phyloP scores from a whole-genome alignment of 1,140 invertebrate genomes.

The Nymphalis io region DNA sequence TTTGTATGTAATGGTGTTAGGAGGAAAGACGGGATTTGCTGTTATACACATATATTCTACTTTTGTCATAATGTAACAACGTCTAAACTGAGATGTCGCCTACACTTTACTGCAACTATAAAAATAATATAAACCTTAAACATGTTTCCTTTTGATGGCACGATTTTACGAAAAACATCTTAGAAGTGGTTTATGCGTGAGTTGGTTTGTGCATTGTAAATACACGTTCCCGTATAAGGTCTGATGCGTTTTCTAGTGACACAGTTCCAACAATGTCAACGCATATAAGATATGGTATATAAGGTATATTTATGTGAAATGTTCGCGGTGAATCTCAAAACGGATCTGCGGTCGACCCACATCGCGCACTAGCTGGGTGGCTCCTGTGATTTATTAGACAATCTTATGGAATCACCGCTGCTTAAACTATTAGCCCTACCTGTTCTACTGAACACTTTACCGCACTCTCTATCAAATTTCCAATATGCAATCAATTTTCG shows the following conservation, averaged over 20 bases:
- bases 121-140: conserved; percentile 5
- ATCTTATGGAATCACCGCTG: conserved; percentile 36
- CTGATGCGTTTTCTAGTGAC: conserved; percentile 28
- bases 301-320: conserved; percentile 33
- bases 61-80: not conserved
- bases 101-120: not conserved
- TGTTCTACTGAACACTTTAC: conserved; percentile 23
- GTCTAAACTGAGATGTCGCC: not conserved
- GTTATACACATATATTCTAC: conserved; percentile 16
- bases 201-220: conserved; percentile 8
- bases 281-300: conserved; percentile 21
- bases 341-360: conserved; percentile 43
- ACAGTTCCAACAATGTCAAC: conserved; percentile 28
- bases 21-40: conserved; percentile 28
- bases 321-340: conserved; percentile 24
- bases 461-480: conserved; percentile 3
- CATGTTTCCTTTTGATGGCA: not conserved
- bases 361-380: conserved; percentile 43
- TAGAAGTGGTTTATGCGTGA: conserved; percentile 15
- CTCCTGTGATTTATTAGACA: conserved; percentile 42
- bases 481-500: conserved; percentile 22
- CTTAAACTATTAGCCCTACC: conserved; percentile 46
- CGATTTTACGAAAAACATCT: conserved; percentile 10
- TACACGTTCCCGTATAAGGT: conserved; percentile 5
- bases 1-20: conserved; percentile 39